Evolutionary conservation across 2,797 vertebrate genomes (phyloP).

Genomic region (Acanthopagrus latus): DNA sequence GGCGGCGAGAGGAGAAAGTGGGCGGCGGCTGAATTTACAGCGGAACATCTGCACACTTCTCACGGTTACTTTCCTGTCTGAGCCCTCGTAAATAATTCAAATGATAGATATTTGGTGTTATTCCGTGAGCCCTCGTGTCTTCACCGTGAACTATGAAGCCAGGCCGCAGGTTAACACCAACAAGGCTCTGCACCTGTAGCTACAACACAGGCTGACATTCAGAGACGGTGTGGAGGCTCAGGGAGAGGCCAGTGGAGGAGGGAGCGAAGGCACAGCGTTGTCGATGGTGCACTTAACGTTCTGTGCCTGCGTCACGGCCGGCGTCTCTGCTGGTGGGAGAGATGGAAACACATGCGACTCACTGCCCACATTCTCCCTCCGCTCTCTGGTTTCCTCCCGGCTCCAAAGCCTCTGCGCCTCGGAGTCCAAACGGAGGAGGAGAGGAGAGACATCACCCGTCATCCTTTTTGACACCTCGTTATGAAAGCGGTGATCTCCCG

Average conservation of each 20-base stretch:
- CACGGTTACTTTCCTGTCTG: too few relatives aligned
- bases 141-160: neutral
- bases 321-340: conserved; percentile 30
- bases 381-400: conserved; percentile 32
- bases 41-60: too few relatives aligned
- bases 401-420: conserved; percentile 16
- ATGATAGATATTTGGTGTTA: too few relatives aligned
- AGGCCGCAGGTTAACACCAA: neutral
- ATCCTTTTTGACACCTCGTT: conserved; percentile 57
- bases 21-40: too few relatives aligned
- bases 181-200: conserved; percentile 5
- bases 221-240: neutral
- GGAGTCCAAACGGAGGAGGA: conserved; percentile 40
- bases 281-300: neutral
- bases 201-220: conserved; percentile 10
- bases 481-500: conserved; percentile 46
- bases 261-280: neutral
- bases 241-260: neutral
- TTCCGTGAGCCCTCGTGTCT: too few relatives aligned
- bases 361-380: conserved; percentile 44
- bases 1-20: too few relatives aligned
- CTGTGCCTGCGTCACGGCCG: conserved; percentile 24
- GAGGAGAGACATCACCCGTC: conserved; percentile 48
- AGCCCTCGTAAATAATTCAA: too few relatives aligned
- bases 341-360: conserved; percentile 25